A percentile compares a stretch with the other conserved stretches of the same genome.
Conservation (phyloP, 2,888 invertebrate genomes). For the Petrolisthes manimaculis region DNA sequence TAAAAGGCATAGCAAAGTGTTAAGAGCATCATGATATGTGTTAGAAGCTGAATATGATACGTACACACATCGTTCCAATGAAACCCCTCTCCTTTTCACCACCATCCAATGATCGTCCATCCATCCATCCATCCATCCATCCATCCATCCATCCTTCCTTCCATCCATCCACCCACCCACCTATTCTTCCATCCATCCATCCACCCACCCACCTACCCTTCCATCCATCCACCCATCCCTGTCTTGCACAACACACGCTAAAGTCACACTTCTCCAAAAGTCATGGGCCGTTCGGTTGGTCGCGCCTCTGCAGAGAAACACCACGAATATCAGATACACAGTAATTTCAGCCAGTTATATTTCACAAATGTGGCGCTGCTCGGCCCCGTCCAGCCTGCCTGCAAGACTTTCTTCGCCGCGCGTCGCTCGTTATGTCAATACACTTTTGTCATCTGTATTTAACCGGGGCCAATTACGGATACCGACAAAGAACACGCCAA, state of each 20-base stretch:
- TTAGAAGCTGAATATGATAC: too few relatives aligned
- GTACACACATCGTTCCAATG: neutral
- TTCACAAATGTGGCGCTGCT: neutral
- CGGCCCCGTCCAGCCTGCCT: neutral
- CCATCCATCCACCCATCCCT: neutral
- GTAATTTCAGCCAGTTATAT: neutral
- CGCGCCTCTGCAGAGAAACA: too few relatives aligned
- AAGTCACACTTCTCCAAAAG: too few relatives aligned
- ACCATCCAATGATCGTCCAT: neutral
- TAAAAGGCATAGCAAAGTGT: too few relatives aligned
- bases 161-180: neutral
- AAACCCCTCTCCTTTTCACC: neutral
- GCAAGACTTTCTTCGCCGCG: neutral
- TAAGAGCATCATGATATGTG: too few relatives aligned
- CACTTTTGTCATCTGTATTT: constrained; percentile 5
- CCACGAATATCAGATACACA: too few relatives aligned
- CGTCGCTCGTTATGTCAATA: neutral
- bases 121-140: neutral
- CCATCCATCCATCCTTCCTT: neutral
- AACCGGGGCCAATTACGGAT: constrained; percentile 18
- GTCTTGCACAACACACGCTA: neutral
- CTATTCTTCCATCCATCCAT: neutral
- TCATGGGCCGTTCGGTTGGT: too few relatives aligned
- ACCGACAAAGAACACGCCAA: neutral
- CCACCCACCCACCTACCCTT: neutral